Conservation (phyloP, 2,888 invertebrate species). For the Diarsia dahlii region DNA sequence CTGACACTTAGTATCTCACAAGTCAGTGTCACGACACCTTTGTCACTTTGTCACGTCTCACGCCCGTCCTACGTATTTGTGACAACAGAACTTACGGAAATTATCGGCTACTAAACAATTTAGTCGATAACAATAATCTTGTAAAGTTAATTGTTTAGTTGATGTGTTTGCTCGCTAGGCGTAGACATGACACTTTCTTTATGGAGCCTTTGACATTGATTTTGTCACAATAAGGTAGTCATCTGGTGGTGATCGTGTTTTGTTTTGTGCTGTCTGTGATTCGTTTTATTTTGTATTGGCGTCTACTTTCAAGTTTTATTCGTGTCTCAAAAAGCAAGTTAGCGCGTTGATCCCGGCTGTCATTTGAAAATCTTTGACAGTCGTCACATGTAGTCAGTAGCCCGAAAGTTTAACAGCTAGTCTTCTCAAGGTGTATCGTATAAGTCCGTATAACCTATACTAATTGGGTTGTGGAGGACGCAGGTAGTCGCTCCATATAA, state of each 20-base stretch:
- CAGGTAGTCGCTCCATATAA: too few relatives aligned
- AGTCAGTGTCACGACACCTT: slow-evolving; percentile 73
- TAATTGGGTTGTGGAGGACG: too few relatives aligned
- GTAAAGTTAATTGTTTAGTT: slow-evolving; percentile 35
- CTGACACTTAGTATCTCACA: slow-evolving; percentile 68
- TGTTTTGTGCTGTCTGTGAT: background rate
- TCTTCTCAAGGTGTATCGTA: too few relatives aligned
- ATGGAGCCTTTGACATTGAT: background rate
- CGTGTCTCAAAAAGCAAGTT: too few relatives aligned
- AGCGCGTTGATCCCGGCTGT: too few relatives aligned
- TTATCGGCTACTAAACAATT: slow-evolving; percentile 21
- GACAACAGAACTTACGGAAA: slow-evolving; percentile 50
- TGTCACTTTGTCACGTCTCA: slow-evolving; percentile 64
- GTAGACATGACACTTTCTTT: slow-evolving; percentile 14
- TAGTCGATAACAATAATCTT: slow-evolving; percentile 15
- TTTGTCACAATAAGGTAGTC: background rate
- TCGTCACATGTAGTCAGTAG: too few relatives aligned
- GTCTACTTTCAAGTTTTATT: too few relatives aligned
- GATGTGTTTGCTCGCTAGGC: slow-evolving; percentile 13
- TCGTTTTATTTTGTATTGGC: background rate
- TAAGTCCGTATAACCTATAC: too few relatives aligned
- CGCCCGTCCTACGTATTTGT: slow-evolving; percentile 22
- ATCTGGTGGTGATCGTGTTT: background rate
- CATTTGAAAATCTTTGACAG: too few relatives aligned
- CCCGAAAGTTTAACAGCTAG: too few relatives aligned